phyloP scores from a whole-genome alignment of 1,140 invertebrate genomes.

The Aethina tumida region DNA sequence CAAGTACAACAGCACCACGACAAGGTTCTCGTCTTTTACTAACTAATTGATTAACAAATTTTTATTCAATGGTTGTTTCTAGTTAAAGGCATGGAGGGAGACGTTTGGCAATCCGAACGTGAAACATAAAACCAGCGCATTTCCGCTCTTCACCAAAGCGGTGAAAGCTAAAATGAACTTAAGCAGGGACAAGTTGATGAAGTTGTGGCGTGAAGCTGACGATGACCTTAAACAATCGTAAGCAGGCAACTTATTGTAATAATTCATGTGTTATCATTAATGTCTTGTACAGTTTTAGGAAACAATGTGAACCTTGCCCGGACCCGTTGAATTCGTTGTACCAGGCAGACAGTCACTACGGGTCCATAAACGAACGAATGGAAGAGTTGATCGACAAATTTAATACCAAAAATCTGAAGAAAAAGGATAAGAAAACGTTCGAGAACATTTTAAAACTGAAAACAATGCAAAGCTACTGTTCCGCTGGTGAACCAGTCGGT shows the following conservation, averaged over 20 bases:
- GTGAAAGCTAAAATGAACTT: conserved; percentile 32
- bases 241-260: neutral
- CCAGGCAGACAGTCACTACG: conserved; percentile 65
- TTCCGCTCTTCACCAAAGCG: conserved; percentile 32
- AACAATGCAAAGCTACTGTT: conserved; percentile 62
- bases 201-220: conserved; percentile 50
- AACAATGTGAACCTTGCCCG: conserved; percentile 43
- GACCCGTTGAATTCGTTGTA: conserved; percentile 64
- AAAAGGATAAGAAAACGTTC: conserved; percentile 44
- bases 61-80: conserved; percentile 1
- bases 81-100: conserved; percentile 51
- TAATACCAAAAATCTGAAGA: conserved; percentile 38
- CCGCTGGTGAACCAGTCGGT: conserved; percentile 94
- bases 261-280: neutral
- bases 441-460: conserved; percentile 67
- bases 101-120: conserved; percentile 40
- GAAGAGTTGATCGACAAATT: conserved; percentile 59
- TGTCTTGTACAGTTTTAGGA: conserved; percentile 29
- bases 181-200: conserved; percentile 39
- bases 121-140: conserved; percentile 9
- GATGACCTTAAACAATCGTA: conserved; percentile 44
- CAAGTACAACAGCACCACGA: conserved; percentile 42
- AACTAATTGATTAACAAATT: conserved; percentile 18
- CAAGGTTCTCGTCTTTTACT: conserved; percentile 36
- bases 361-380: conserved; percentile 72